Percentiles rank a stretch among this genome's conserved stretches.
These are phyloP conservation scores for Epizoanthus rinbou DNA, from an alignment of 92 coral and sea anemone genomes.

Conservation along the genomic window DNA sequence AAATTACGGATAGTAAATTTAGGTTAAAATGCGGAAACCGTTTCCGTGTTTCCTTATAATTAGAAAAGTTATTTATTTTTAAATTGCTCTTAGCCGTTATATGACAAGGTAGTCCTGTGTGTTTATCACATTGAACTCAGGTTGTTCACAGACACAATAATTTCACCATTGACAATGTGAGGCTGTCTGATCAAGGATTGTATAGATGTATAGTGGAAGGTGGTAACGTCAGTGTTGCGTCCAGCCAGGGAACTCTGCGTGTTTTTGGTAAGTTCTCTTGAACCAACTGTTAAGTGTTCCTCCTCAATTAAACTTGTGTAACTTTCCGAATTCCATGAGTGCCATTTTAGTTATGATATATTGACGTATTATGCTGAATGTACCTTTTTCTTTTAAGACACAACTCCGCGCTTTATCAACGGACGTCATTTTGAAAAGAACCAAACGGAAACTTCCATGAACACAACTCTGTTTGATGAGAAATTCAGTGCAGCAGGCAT, in stretches of 20 bases:
- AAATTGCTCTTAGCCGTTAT: too few relatives aligned
- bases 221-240: constrained; percentile 5
- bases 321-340: too few relatives aligned
- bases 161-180: constrained; percentile 21
- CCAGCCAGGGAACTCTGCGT: constrained; percentile 9
- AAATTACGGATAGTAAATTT: too few relatives aligned
- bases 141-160: constrained; percentile 16
- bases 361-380: background rate
- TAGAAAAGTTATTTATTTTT: too few relatives aligned
- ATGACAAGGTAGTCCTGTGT: too few relatives aligned
- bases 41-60: too few relatives aligned
- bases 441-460: background rate
- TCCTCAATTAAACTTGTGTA: background rate
- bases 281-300: background rate
- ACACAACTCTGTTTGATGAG: background rate
- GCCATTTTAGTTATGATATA: too few relatives aligned
- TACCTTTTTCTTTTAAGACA: background rate
- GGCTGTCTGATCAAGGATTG: constrained; percentile 1
- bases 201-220: constrained; percentile 27
- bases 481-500: constrained; percentile 2
- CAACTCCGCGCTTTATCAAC: constrained; percentile 23
- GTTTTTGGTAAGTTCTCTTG: constrained; percentile 5
- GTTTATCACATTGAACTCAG: background rate
- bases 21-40: too few relatives aligned
- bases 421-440: background rate